phyloP scores from a whole-genome alignment of 2,113 vertebrate genomes.

The Theristicus caerulescens region DNA sequence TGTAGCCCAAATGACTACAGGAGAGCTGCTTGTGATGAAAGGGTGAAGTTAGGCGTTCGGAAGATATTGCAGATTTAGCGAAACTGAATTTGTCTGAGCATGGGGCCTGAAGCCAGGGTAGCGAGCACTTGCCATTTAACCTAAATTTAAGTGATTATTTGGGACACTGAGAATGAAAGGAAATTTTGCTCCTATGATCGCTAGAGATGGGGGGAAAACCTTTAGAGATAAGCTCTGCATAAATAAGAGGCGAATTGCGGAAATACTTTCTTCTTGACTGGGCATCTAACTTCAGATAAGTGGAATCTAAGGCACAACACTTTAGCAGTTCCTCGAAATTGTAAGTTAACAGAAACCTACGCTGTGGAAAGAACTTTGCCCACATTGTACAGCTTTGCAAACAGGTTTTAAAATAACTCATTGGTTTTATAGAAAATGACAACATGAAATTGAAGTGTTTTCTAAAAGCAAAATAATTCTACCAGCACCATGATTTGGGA shows the following conservation, averaged over 20 bases:
- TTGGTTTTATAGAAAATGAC: conserved; percentile 1
- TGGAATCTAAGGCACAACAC: background rate
- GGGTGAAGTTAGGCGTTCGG: background rate
- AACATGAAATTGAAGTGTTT: conserved; percentile 47
- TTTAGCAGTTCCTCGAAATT: background rate
- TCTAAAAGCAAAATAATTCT: conserved; percentile 14
- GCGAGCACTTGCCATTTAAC: background rate
- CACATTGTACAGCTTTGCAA: background rate
- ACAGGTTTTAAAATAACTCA: conserved; percentile 4
- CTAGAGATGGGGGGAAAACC: background rate
- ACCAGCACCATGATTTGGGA: background rate
- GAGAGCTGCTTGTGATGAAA: background rate
- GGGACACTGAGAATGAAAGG: background rate
- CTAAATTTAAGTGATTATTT: background rate
- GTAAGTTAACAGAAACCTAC: background rate
- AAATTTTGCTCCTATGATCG: background rate
- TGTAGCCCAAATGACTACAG: background rate
- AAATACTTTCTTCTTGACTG: background rate
- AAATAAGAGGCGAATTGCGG: background rate
- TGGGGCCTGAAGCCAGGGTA: background rate
- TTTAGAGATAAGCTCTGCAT: background rate
- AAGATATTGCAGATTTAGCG: background rate
- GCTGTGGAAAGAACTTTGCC: background rate
- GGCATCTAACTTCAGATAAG: background rate
- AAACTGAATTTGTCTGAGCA: background rate